These are phyloP conservation scores for Trachymyrmex septentrionalis DNA, from an alignment of 1,140 invertebrate genomes.

Conservation along the genomic window DNA sequence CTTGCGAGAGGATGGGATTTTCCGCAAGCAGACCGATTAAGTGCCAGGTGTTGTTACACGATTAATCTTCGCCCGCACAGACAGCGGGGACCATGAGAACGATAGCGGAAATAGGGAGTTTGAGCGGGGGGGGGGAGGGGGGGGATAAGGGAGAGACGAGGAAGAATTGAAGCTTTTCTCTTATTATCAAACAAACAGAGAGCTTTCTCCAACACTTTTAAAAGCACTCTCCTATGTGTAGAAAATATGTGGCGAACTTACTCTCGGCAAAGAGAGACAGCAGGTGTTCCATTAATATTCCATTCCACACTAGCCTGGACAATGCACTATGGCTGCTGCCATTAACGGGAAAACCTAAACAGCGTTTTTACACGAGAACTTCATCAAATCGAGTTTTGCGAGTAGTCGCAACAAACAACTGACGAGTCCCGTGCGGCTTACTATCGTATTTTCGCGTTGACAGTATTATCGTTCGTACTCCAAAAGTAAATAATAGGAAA, in stretches of 20 bases:
- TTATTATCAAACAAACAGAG: slow-evolving; percentile 58
- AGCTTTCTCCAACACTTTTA: slow-evolving; percentile 27
- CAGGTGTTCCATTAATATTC: slow-evolving; percentile 56
- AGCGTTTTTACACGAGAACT: slow-evolving; percentile 41
- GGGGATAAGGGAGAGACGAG: not conserved
- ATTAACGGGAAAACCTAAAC: slow-evolving; percentile 54
- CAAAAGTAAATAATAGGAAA: slow-evolving; percentile 15
- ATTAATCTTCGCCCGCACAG: slow-evolving; percentile 44
- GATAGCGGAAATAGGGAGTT: not conserved
- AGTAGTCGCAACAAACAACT: slow-evolving; percentile 3
- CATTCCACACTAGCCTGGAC: slow-evolving; percentile 20
- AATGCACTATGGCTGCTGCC: slow-evolving; percentile 17
- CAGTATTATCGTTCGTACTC: not conserved
- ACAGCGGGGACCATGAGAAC: slow-evolving; percentile 14
- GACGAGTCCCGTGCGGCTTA: slow-evolving; percentile 13
- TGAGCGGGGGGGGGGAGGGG: no score
- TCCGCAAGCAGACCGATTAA: slow-evolving; percentile 53
- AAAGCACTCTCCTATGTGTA: slow-evolving; percentile 34
- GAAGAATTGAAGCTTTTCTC: slow-evolving; percentile 34
- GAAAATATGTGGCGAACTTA: slow-evolving; percentile 43
- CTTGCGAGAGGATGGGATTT: slow-evolving; percentile 50
- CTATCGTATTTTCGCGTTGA: slow-evolving; percentile 20
- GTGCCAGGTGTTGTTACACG: slow-evolving; percentile 52
- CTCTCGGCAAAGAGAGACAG: slow-evolving; percentile 31
- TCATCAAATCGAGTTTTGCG: slow-evolving; percentile 39